Evolutionary conservation across 2,113 vertebrate genomes (phyloP).

Genomic region (Ornithorhynchus anatinus): DNA sequence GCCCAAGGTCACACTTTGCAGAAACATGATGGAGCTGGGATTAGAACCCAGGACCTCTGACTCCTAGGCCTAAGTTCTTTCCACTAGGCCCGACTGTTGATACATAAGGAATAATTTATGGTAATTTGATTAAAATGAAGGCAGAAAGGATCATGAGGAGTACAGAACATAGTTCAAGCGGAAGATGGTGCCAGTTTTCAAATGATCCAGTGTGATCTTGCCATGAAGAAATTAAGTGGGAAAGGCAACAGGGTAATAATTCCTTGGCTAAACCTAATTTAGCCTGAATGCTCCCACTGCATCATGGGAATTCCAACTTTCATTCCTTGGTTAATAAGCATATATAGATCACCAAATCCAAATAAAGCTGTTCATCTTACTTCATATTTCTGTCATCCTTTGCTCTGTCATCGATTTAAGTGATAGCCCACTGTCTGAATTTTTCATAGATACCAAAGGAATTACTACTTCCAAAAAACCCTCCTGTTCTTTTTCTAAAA

Average conservation of each 20-base stretch:
- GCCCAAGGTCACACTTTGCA: no score
- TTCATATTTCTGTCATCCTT: no score
- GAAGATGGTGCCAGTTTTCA: background rate
- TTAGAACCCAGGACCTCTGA: no score
- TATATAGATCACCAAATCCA: fast-evolving
- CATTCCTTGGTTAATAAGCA: background rate
- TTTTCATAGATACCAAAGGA: background rate
- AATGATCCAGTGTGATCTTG: fast-evolving
- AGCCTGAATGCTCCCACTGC: no score
- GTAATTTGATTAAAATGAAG: background rate
- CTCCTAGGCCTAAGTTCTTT: no score
- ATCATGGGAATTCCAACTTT: fast-evolving
- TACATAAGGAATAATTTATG: background rate
- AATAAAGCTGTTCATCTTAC: fast-evolving
- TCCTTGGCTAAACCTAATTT: background rate
- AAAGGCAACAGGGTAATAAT: background rate
- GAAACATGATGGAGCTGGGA: no score
- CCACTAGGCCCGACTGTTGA: no score
- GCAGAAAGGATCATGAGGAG: background rate
- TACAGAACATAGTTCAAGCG: background rate
- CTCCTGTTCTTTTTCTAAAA: background rate
- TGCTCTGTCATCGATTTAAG: background rate
- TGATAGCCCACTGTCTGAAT: background rate
- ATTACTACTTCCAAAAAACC: background rate
- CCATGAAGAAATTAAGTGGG: background rate